Evolutionary conservation across 92 coral and sea anemone genomes (phyloP), one percentile per base, ranked within the genome.

Genomic region (Blastomussa wellsi): DNA sequence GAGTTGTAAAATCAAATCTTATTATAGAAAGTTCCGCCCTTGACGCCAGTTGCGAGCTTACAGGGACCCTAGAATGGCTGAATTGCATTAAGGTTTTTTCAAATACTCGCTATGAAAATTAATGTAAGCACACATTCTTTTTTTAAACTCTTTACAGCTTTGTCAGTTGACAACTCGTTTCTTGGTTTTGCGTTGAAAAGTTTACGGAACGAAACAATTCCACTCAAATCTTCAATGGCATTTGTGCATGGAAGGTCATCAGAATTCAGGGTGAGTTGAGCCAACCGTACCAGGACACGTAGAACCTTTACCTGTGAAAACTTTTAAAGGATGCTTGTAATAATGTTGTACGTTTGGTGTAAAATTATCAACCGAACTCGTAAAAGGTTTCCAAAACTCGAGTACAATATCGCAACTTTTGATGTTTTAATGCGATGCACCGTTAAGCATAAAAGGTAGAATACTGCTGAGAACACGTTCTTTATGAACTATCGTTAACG

Each of bases 121-220:
- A n/a, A n/a, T n/a, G n/a, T n/a, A n/a, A n/a, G n/a, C n/a, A n/a
- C n/a, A n/a, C n/a, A n/a, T n/a, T 8, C 47, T 29, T 20, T 36
- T 33, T 57, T 29, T 28, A 3, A 0, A 72, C 65, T 48, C 31
- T 69, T n/a, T 10, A 2, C 70, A 93, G 97, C 94, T 29, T 41
- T 89, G 32, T 89, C 94, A 44, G 81, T 86, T n/a, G 94, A 93
- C 51, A 93, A 93, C 87, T 93, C 97, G 9, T 93, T 93, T 83
- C 85, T 93, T 66, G 97, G 97, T 13, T 91, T 93, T 48, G 91
- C 91, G 4, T 78, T 89, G 20, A 90, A 87, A 62, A 89, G 87
- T 70, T 48, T n/a, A 33, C 66, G 68, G 52, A 89, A 76, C 31
- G 85, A 84, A 62, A 84, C 87, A 24, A 71, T 73, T 3, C 77